Conservation (phyloP, 2,888 invertebrate species). For the Dioctria linearis region DNA sequence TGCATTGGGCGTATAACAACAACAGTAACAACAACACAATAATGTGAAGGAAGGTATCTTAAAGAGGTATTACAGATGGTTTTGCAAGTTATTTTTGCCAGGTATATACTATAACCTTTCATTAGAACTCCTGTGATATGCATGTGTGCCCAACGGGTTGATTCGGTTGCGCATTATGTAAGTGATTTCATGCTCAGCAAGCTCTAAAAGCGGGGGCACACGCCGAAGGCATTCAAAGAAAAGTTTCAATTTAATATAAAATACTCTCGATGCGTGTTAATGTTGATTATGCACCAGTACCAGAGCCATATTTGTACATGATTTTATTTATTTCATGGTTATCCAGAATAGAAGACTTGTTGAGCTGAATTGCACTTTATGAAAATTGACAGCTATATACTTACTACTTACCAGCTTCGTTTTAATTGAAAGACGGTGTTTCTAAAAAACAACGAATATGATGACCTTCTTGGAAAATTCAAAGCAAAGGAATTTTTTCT, state of each 20-base stretch:
- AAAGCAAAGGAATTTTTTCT: too few relatives aligned
- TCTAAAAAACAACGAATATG: too few relatives aligned
- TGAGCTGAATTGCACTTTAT: too few relatives aligned
- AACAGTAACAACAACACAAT: neutral
- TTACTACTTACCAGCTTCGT: too few relatives aligned
- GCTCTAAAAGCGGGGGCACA: constrained; percentile 7
- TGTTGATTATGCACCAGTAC: too few relatives aligned
- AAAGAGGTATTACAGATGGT: constrained; percentile 1
- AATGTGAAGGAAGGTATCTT: neutral
- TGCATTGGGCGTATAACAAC: constrained; percentile 5
- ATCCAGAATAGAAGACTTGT: too few relatives aligned
- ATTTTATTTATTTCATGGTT: too few relatives aligned
- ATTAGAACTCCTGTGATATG: constrained; percentile 5
- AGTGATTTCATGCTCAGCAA: constrained; percentile 1
- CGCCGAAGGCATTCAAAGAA: neutral
- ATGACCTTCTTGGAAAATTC: too few relatives aligned
- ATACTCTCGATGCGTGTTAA: neutral
- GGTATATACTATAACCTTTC: neutral
- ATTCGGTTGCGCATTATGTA: neutral
- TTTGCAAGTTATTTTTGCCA: neutral
- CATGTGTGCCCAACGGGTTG: neutral
- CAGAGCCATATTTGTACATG: too few relatives aligned
- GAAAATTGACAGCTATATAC: too few relatives aligned
- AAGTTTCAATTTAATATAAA: neutral
- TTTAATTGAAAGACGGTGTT: too few relatives aligned